These are phyloP conservation scores for Lophotriccus pileatus DNA, from an alignment of 2,797 vertebrate genomes.

Conservation along the genomic window DNA sequence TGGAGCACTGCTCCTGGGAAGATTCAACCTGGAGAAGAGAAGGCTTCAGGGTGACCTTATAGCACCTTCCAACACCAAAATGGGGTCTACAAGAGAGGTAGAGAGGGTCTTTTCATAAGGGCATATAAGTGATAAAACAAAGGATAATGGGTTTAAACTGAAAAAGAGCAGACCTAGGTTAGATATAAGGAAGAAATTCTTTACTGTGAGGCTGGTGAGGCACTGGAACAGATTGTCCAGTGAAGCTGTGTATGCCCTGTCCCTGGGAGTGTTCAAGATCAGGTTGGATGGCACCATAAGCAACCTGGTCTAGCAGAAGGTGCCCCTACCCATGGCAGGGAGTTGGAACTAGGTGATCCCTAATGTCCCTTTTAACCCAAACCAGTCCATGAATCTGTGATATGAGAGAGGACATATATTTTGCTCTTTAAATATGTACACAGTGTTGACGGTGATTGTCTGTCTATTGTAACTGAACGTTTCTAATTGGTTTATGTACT, in stretches of 20 bases:
- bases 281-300: background rate
- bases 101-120: background rate
- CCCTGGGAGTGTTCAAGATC: background rate
- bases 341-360: background rate
- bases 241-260: background rate
- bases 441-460: background rate
- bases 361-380: background rate
- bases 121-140: background rate
- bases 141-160: background rate
- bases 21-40: background rate
- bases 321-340: background rate
- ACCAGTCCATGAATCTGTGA: background rate
- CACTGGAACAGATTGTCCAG: background rate
- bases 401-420: background rate
- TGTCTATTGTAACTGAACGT: background rate
- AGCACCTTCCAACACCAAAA: background rate
- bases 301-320: background rate
- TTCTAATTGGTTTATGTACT: background rate
- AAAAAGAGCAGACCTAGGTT: background rate
- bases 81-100: background rate
- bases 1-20: background rate
- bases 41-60: background rate
- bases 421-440: constrained; percentile 5
- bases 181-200: background rate
- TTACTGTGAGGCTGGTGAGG: background rate